Percentiles rank a stretch among this genome's conserved stretches.
phyloP scores from a whole-genome alignment of 1,140 invertebrate species.

The Drosophila teissieri region DNA sequence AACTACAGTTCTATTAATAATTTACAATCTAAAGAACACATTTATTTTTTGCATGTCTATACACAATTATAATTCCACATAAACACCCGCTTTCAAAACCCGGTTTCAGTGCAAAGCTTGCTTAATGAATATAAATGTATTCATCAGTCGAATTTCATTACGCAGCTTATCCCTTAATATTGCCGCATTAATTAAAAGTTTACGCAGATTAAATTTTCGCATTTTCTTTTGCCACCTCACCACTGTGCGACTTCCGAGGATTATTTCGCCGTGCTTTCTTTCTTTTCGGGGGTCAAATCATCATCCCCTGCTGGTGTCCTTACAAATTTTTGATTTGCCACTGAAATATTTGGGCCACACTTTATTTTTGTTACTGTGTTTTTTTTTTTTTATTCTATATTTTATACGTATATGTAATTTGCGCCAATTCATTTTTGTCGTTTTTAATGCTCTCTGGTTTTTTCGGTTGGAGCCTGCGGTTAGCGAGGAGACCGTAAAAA shows the following conservation, averaged over 20 bases:
- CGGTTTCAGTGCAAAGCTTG: conserved; percentile 10
- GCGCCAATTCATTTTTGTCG: conserved; percentile 71
- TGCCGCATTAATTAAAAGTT: conserved; percentile 49
- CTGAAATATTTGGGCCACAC: conserved; percentile 53
- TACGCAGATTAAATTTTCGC: conserved; percentile 33
- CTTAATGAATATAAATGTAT: conserved; percentile 33
- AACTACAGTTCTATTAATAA: too few relatives aligned
- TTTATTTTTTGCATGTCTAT: too few relatives aligned
- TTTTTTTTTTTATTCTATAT: background rate
- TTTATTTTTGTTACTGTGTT: conserved; percentile 27
- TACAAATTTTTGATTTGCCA: conserved; percentile 62
- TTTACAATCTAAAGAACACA: too few relatives aligned
- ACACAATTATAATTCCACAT: background rate
- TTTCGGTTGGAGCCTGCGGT: conserved; percentile 30
- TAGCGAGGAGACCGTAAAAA: conserved; percentile 23
- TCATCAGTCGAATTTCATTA: conserved; percentile 29
- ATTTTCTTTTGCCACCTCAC: conserved; percentile 18
- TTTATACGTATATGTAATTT: conserved; percentile 53
- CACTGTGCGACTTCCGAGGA: conserved; percentile 36
- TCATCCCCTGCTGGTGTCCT: conserved; percentile 29
- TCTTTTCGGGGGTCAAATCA: conserved; percentile 43
- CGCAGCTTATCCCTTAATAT: conserved; percentile 40
- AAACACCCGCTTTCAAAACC: background rate
- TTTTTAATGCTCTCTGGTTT: conserved; percentile 50
- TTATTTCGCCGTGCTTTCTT: conserved; percentile 9